Conservation (phyloP, 2,888 invertebrate genomes). For the Drosophila mimetica region DNA sequence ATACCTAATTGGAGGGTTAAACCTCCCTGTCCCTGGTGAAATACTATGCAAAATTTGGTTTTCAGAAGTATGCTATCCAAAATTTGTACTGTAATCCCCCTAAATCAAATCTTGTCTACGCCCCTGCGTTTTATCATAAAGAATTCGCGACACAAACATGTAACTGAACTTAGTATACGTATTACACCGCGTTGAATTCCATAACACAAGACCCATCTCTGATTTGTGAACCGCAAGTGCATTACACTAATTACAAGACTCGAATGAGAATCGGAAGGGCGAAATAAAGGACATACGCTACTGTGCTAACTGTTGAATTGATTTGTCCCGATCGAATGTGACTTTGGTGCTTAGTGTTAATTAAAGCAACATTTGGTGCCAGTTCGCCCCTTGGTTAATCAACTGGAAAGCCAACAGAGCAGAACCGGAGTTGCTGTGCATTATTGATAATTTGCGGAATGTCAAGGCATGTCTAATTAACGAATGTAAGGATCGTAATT, state of each 20-base stretch:
- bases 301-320: conserved; percentile 7
- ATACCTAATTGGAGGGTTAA: no score
- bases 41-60: no score
- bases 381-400: conserved; percentile 52
- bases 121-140: no score
- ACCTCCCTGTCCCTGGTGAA: no score
- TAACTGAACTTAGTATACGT: background rate
- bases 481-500: conserved; percentile 18
- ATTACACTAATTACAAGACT: conserved; percentile 26
- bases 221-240: conserved; percentile 1
- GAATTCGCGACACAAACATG: background rate
- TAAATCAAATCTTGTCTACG: no score
- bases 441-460: conserved; percentile 66
- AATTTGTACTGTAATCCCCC: no score
- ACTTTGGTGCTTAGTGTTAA: conserved; percentile 53
- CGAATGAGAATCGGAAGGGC: conserved; percentile 1
- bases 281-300: background rate
- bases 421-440: conserved; percentile 45
- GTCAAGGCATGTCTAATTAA: conserved; percentile 58
- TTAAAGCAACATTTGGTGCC: conserved; percentile 47
- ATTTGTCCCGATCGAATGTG: conserved; percentile 22
- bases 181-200: background rate
- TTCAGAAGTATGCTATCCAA: no score
- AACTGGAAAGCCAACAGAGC: conserved; percentile 38
- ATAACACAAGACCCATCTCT: background rate